phyloP scores from a whole-genome alignment of 2,797 vertebrate species.

The Propithecus deckenii region DNA sequence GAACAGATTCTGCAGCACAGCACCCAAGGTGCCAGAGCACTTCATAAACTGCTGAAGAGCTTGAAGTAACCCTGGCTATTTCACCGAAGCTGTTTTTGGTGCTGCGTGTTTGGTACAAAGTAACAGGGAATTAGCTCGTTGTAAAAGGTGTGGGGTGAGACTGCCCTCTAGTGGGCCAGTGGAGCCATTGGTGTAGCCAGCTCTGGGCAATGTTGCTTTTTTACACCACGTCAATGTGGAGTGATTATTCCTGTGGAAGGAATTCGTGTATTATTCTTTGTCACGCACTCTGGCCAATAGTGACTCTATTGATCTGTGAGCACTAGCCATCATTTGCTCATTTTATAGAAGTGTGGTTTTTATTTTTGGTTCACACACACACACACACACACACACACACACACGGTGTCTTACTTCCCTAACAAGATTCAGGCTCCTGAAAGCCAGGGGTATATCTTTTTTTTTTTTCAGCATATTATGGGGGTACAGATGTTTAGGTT shows the following conservation, averaged over 20 bases:
- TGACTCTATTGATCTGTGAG: not conserved
- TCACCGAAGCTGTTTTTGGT: not conserved
- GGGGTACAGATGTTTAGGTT: no score
- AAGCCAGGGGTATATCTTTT: not conserved
- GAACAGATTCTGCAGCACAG: not conserved
- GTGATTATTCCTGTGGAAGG: not conserved
- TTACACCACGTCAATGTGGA: fast-evolving
- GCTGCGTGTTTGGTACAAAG: not conserved
- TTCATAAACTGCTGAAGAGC: not conserved
- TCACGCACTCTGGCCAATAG: not conserved
- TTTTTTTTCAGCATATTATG: no score
- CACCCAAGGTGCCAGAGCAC: not conserved
- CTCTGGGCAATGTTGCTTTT: not conserved
- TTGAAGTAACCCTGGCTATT: not conserved
- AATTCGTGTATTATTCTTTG: not conserved
- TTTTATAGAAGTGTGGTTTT: not conserved
- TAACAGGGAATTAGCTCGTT: not conserved
- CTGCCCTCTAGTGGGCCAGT: slow-evolving; percentile 88
- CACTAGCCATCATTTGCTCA: not conserved
- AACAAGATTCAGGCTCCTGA: not conserved
- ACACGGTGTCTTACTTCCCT: not conserved
- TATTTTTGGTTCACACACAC: not conserved
- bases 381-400: no score
- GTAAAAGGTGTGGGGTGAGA: slow-evolving; percentile 61
- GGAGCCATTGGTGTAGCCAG: not conserved